Conservation (phyloP, 30 jellyfish, hydroid and myxozoan genomes). For the Nemopilema nomurai region DNA sequence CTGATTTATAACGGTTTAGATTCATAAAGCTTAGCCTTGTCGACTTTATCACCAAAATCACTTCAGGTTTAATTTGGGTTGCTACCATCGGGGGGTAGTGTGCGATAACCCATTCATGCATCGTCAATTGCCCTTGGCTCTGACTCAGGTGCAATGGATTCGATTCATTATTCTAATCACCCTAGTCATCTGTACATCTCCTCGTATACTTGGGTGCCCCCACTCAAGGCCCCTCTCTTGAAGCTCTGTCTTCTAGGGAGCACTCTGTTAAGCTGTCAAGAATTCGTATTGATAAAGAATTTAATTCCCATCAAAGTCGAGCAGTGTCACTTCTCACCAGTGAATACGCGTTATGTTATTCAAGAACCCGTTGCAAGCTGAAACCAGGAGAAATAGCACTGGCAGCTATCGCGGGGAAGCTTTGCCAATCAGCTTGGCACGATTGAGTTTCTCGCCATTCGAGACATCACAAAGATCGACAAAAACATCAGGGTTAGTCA, state of each 20-base stretch:
- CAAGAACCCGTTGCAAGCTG: background rate
- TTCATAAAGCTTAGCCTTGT: constrained; percentile 43
- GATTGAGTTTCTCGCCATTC: background rate
- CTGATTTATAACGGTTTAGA: constrained; percentile 73
- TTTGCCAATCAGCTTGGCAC: background rate
- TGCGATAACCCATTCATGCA: constrained; percentile 8
- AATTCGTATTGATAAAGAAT: background rate
- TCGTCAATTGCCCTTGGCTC: background rate
- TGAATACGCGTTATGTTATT: background rate
- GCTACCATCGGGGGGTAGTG: constrained; percentile 55
- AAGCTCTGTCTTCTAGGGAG: background rate
- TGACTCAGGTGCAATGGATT: background rate
- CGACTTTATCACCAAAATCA: constrained; percentile 46
- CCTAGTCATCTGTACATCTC: too few species aligned
- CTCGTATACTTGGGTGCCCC: too few species aligned
- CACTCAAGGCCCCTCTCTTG: background rate
- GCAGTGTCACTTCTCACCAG: background rate
- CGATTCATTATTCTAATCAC: background rate
- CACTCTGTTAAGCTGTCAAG: background rate
- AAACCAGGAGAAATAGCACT: background rate
- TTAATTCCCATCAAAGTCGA: background rate
- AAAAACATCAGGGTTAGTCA: too few species aligned
- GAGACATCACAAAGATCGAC: background rate
- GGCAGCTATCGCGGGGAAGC: background rate
- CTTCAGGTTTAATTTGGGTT: constrained; percentile 25